Conservation (phyloP, 2,888 invertebrate species). For the Mermis nigrescens region DNA sequence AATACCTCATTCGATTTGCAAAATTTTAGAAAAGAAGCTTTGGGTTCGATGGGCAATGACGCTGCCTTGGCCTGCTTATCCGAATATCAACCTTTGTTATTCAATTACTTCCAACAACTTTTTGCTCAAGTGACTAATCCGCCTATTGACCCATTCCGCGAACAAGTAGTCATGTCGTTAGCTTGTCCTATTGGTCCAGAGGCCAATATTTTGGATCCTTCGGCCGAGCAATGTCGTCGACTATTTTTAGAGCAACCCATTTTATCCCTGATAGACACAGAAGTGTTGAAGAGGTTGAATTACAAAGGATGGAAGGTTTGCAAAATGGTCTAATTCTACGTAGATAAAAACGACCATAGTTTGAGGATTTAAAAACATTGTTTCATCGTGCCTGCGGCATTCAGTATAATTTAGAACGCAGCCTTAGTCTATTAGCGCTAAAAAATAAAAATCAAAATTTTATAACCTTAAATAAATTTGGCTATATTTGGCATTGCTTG, state of each 20-base stretch:
- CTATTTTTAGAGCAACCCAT: slow-evolving; percentile 84
- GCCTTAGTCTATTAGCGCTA: too few relatives aligned
- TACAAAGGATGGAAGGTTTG: slow-evolving; percentile 69
- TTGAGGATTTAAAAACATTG: too few relatives aligned
- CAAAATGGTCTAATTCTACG: too few relatives aligned
- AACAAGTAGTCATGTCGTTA: slow-evolving; percentile 94
- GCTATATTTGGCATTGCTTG: too few relatives aligned
- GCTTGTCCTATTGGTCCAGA: slow-evolving; percentile 91
- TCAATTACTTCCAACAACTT: slow-evolving; percentile 93
- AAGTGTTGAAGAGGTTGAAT: slow-evolving; percentile 59
- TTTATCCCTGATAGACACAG: slow-evolving; percentile 68
- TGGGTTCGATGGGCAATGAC: slow-evolving; percentile 99
- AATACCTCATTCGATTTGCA: not conserved
- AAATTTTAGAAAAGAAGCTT: slow-evolving; percentile 67
- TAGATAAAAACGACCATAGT: too few relatives aligned
- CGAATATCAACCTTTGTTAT: slow-evolving; percentile 74
- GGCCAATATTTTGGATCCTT: slow-evolving; percentile 71
- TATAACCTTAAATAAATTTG: too few relatives aligned
- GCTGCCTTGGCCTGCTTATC: slow-evolving; percentile 90
- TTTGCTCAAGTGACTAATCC: slow-evolving; percentile 96
- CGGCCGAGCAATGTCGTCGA: slow-evolving; percentile 60
- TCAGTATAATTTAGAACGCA: too few relatives aligned
- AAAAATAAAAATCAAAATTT: too few relatives aligned
- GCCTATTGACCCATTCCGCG: slow-evolving; percentile 95
- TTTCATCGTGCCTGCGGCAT: too few relatives aligned